A percentile compares a stretch with the other conserved stretches of the same genome.
phyloP scores from a whole-genome alignment of 2,888 invertebrate species.

The Amphipoea lucens region DNA sequence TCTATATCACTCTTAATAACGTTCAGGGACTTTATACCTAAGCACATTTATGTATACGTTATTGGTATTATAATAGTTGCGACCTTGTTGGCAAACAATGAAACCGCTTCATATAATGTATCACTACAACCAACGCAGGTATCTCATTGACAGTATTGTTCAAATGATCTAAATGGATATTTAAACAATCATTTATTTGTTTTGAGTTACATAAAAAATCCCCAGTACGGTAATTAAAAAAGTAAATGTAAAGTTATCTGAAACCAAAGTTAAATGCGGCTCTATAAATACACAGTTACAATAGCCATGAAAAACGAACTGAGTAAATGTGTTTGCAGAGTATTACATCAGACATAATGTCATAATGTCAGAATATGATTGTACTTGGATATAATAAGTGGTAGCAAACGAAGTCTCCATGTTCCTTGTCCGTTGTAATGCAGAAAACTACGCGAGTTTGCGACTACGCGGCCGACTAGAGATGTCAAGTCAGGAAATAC shows the following conservation, averaged over 20 bases:
- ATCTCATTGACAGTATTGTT: slow-evolving; percentile 30
- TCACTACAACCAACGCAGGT: slow-evolving; percentile 22
- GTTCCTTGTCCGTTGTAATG: background rate
- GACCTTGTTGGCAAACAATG: slow-evolving; percentile 63
- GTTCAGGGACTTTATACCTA: slow-evolving; percentile 16
- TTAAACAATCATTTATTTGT: background rate
- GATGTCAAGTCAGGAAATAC: slow-evolving; percentile 14
- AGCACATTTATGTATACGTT: slow-evolving; percentile 30
- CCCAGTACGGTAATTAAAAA: background rate
- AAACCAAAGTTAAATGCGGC: background rate
- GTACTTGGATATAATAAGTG: slow-evolving; percentile 30
- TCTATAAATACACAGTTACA: background rate
- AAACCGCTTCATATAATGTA: slow-evolving; percentile 43
- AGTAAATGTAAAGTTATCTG: background rate
- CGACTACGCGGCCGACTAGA: background rate
- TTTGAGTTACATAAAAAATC: background rate
- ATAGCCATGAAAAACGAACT: slow-evolving; percentile 25
- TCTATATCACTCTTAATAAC: slow-evolving; percentile 8
- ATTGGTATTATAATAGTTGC: slow-evolving; percentile 44
- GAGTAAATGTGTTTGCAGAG: slow-evolving; percentile 26
- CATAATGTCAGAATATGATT: slow-evolving; percentile 29
- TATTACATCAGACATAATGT: slow-evolving; percentile 37
- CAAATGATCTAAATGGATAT: background rate
- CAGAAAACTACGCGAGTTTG: slow-evolving; percentile 8
- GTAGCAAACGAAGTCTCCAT: slow-evolving; percentile 20